These are phyloP conservation scores for Trichacis sp. DNA, from an alignment of 2,888 invertebrate genomes.

Conservation along the genomic window DNA sequence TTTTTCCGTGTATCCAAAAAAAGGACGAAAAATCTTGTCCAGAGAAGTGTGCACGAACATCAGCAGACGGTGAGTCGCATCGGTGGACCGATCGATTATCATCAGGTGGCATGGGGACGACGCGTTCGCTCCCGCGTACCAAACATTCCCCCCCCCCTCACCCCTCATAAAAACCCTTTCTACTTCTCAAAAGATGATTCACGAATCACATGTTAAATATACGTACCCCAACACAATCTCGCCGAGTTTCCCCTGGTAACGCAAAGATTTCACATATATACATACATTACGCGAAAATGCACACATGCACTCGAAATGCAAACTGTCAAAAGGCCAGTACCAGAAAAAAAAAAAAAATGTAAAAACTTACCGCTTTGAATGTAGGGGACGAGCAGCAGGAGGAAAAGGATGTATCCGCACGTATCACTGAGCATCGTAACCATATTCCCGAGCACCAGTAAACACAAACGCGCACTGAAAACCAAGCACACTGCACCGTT, in stretches of 20 bases:
- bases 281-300: too few species aligned
- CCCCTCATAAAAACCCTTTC: neutral
- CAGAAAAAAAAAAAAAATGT: neutral
- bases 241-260: neutral
- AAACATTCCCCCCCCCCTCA: too few species aligned
- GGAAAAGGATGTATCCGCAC: conserved; percentile 75
- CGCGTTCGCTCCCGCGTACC: neutral
- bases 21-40: too few species aligned
- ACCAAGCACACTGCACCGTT: neutral
- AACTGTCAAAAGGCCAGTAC: neutral
- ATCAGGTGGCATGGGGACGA: conserved; percentile 30
- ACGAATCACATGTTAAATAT: too few species aligned
- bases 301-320: neutral
- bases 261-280: too few species aligned
- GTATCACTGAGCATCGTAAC: conserved; percentile 66
- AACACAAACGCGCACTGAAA: conserved; percentile 22
- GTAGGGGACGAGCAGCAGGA: conserved; percentile 77
- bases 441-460: conserved; percentile 52
- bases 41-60: too few species aligned
- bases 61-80: neutral
- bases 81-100: conserved; percentile 27
- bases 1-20: too few species aligned
- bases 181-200: neutral
- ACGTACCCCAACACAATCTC: neutral
- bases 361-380: conserved; percentile 78